Conservation (phyloP, 2,797 vertebrate genomes). For the Nannoperca australis region DNA sequence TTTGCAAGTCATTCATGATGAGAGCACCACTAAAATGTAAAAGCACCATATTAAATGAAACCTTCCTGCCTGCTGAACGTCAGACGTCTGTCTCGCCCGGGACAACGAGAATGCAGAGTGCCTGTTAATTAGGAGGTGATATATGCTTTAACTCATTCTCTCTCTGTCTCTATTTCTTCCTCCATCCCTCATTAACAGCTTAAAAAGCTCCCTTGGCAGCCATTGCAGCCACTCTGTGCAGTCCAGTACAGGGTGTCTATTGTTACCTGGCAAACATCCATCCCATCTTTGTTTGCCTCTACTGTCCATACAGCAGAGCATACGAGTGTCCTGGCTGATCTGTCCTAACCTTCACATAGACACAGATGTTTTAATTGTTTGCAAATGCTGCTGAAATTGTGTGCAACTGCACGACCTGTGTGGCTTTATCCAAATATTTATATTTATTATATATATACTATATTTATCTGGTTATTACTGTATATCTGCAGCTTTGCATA, state of each 20-base stretch:
- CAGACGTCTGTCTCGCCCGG: constrained; percentile 36
- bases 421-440: neutral
- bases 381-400: neutral
- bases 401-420: neutral
- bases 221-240: constrained; percentile 31
- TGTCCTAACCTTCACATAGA: neutral
- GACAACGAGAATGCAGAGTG: constrained; percentile 50
- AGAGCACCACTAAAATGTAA: constrained; percentile 54
- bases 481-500: constrained; percentile 22
- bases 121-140: constrained; percentile 60
- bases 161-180: constrained; percentile 19
- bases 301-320: constrained; percentile 4
- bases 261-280: constrained; percentile 44
- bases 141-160: constrained; percentile 58
- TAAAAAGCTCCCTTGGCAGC: constrained; percentile 64
- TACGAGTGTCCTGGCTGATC: constrained; percentile 2
- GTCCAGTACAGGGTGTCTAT: constrained; percentile 36
- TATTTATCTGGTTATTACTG: neutral
- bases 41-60: constrained; percentile 57
- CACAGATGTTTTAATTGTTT: constrained; percentile 1
- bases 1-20: constrained; percentile 30
- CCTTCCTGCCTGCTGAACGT: constrained; percentile 34
- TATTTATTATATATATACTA: too few relatives aligned
- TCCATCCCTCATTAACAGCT: constrained; percentile 29
- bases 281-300: constrained; percentile 16